Evolutionary conservation across 1,140 invertebrate species (phyloP).

Genomic region (Streblospio benedicti): DNA sequence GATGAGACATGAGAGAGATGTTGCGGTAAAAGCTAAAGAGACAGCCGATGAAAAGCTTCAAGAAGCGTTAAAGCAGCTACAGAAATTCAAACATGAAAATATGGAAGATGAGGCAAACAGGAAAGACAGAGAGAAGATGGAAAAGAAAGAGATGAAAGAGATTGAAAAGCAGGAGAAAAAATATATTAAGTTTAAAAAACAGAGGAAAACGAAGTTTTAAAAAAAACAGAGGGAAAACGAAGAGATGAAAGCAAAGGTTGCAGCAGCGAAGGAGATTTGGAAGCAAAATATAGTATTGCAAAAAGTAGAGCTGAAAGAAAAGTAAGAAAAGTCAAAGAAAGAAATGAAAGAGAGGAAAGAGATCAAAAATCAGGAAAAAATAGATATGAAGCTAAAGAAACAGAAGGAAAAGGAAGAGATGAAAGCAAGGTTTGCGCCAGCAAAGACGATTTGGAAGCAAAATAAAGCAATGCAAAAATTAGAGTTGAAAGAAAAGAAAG

Average conservation of each 20-base stretch:
- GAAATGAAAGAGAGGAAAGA: neutral
- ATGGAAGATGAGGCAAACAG: neutral
- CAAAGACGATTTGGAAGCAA: too few relatives aligned
- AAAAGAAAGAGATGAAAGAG: too few relatives aligned
- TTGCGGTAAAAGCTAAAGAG: too few relatives aligned
- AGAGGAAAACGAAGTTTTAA: too few relatives aligned
- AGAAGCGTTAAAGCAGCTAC: neutral
- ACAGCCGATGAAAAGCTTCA: too few relatives aligned
- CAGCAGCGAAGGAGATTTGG: too few relatives aligned
- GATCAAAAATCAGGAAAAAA: constrained; percentile 1
- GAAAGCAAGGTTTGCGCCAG: neutral
- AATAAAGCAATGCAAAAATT: neutral
- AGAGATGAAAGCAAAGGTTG: neutral
- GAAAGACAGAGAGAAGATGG: neutral
- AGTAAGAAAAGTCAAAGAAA: neutral
- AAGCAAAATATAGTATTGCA: neutral
- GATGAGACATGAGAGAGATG: neutral
- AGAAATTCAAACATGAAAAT: neutral
- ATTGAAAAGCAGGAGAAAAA: too few relatives aligned
- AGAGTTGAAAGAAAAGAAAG: neutral
- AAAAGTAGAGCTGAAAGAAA: neutral
- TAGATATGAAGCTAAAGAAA: too few relatives aligned
- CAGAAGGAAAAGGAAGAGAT: too few relatives aligned
- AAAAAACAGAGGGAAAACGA: neutral
- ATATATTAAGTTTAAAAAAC: too few relatives aligned